phyloP scores from a whole-genome alignment of 2,888 invertebrate species.

The Dromius quadrimaculatus region DNA sequence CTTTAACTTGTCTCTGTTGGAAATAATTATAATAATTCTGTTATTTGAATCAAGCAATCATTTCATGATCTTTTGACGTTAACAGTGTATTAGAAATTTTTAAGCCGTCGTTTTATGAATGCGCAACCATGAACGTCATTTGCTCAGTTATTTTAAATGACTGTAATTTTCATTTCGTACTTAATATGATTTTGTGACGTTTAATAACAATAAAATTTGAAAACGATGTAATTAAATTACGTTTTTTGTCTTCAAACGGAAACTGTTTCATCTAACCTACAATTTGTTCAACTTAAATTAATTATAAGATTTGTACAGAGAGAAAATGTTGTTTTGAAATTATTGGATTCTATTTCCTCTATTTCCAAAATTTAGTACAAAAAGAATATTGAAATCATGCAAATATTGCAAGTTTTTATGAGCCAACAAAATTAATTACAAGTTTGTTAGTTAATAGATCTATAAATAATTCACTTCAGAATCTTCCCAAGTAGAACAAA shows the following conservation, averaged over 20 bases:
- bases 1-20: conserved; percentile 10
- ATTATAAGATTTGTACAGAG: no score
- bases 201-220: conserved; percentile 23
- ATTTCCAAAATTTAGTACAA: no score
- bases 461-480: no score
- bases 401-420: no score
- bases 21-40: conserved; percentile 22
- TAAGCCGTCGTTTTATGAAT: conserved; percentile 22
- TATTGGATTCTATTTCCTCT: background rate
- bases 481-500: no score
- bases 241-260: background rate
- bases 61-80: conserved; percentile 33
- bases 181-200: conserved; percentile 24
- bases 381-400: no score
- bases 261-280: background rate
- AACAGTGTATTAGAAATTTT: conserved; percentile 19
- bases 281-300: conserved; percentile 11
- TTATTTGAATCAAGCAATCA: conserved; percentile 10
- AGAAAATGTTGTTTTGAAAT: background rate
- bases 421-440: no score
- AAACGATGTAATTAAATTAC: conserved; percentile 24
- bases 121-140: conserved; percentile 14
- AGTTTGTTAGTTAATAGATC: no score
- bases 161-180: conserved; percentile 25
- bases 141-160: conserved; percentile 23